phyloP scores from a whole-genome alignment of 2,113 vertebrate species.

The Misgurnus mizolepis region DNA sequence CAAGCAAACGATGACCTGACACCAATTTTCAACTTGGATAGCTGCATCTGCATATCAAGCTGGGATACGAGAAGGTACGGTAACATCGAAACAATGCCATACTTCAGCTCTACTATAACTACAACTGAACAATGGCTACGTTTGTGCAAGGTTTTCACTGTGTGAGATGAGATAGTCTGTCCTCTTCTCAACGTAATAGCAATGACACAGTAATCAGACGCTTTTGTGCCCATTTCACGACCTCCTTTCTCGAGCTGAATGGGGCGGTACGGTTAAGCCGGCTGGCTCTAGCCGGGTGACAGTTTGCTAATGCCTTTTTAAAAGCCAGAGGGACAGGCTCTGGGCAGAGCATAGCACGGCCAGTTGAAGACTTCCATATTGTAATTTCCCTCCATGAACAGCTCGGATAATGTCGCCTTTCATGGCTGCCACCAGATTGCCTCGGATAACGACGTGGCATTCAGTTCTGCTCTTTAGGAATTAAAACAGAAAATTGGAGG shows the following conservation, averaged over 20 bases:
- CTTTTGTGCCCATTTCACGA: constrained; percentile 50
- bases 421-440: constrained; percentile 69
- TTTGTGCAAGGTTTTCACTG: not conserved
- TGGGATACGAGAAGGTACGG: not conserved
- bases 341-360: constrained; percentile 49
- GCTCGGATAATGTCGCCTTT: constrained; percentile 66
- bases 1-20: too few relatives aligned
- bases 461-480: constrained; percentile 70
- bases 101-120: not conserved
- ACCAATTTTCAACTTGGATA: too few relatives aligned
- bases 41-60: too few relatives aligned
- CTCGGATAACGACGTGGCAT: constrained; percentile 68
- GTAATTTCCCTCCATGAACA: constrained; percentile 57
- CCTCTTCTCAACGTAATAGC: constrained; percentile 47
- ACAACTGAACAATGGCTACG: not conserved
- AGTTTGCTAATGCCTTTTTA: constrained; percentile 49
- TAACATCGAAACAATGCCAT: not conserved
- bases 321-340: constrained; percentile 48
- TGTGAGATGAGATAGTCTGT: constrained; percentile 21
- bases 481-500: constrained; percentile 73
- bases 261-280: constrained; percentile 51
- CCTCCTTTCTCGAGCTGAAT: constrained; percentile 43
- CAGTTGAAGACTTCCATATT: constrained; percentile 58
- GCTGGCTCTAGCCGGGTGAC: constrained; percentile 53
- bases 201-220: constrained; percentile 55